Conservation (phyloP, 2,888 invertebrate genomes). For the Sphaerophoria taeniata region DNA sequence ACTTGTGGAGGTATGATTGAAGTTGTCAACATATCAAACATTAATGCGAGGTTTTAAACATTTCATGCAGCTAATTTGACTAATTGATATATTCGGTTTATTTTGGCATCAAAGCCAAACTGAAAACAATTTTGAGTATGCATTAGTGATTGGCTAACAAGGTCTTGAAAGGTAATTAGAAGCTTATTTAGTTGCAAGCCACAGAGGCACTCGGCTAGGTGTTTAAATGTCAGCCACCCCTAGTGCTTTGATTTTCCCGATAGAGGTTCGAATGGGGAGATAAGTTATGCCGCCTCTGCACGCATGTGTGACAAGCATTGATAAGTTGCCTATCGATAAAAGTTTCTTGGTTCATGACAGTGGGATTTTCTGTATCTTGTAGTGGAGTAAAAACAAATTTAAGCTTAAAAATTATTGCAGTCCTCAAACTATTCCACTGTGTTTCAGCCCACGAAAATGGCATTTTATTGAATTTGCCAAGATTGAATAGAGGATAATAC, state of each 20-base stretch:
- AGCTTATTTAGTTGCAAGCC: slow-evolving; percentile 37
- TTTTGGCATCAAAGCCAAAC: slow-evolving; percentile 32
- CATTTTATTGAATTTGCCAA: slow-evolving; percentile 46
- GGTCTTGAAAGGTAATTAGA: slow-evolving; percentile 56
- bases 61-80: slow-evolving; percentile 58
- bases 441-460: not conserved
- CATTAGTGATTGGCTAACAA: slow-evolving; percentile 24
- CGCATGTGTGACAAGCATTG: slow-evolving; percentile 55
- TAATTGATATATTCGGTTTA: slow-evolving; percentile 62
- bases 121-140: slow-evolving; percentile 23
- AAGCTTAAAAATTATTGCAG: too few relatives aligned
- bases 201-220: slow-evolving; percentile 14
- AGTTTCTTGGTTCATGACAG: not conserved
- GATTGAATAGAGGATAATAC: slow-evolving; percentile 46
- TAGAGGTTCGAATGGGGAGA: slow-evolving; percentile 7
- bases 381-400: not conserved
- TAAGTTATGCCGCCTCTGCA: slow-evolving; percentile 22
- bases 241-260: slow-evolving; percentile 20
- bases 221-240: slow-evolving; percentile 51
- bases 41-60: slow-evolving; percentile 27
- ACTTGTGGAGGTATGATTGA: slow-evolving; percentile 6
- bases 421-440: not conserved
- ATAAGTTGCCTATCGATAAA: slow-evolving; percentile 34
- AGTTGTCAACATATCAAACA: slow-evolving; percentile 56
- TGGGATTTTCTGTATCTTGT: not conserved